These are phyloP conservation scores for Forbesichthys papilliferus DNA, from an alignment of 2,113 vertebrate species.

Conservation along the genomic window DNA sequence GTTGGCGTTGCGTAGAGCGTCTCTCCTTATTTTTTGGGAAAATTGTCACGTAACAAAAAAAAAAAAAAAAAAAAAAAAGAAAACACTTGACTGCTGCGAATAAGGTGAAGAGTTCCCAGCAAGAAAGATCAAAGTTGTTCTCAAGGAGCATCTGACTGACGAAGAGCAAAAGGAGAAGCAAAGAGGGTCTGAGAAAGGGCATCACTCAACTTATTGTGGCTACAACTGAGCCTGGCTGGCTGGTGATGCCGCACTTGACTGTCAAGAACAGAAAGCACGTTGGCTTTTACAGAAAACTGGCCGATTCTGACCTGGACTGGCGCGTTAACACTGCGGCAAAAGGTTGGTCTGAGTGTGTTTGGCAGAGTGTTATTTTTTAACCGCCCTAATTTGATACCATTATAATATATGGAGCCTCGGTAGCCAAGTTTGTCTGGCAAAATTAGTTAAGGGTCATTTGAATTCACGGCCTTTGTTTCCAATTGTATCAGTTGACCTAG, in stretches of 20 bases:
- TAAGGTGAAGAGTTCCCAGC: constrained; percentile 54
- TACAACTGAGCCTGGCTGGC: constrained; percentile 18
- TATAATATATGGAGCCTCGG: no score
- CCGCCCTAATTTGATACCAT: no score
- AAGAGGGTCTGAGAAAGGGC: constrained; percentile 10
- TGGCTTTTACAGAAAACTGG: no score
- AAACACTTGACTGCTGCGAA: constrained; percentile 62
- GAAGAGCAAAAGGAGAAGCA: constrained; percentile 27
- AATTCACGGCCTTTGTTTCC: no score
- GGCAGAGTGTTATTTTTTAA: no score
- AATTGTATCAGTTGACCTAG: no score
- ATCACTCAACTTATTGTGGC: constrained; percentile 7
- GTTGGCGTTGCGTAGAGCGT: constrained; percentile 68
- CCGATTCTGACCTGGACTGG: no score
- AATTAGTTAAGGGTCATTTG: no score
- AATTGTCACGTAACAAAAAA: constrained; percentile 68
- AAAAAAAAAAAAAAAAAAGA: constrained; percentile 59
- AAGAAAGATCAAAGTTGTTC: constrained; percentile 73
- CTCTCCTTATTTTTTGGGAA: constrained; percentile 17
- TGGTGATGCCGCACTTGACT: constrained; percentile 46
- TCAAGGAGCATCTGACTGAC: constrained; percentile 44
- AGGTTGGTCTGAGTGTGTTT: no score
- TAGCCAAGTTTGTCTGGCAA: no score
- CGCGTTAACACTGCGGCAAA: no score
- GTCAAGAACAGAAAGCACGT: not conserved